A percentile compares a stretch with the other conserved stretches of the same genome.
These are phyloP conservation scores for Musca vetustissima DNA, from an alignment of 1,140 invertebrate species.

Conservation along the genomic window DNA sequence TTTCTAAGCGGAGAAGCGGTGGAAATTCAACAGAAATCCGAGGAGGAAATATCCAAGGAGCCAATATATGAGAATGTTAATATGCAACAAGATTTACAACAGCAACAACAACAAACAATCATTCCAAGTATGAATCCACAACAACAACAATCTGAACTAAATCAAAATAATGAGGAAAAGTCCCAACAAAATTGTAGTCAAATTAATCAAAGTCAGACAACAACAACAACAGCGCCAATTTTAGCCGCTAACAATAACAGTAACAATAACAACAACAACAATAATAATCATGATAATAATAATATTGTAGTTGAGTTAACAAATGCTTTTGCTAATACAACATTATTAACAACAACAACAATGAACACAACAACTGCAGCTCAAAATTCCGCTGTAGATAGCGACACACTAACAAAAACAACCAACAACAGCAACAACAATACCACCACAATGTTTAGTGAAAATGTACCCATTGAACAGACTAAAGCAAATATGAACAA, in stretches of 20 bases:
- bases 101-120: slow-evolving; percentile 21
- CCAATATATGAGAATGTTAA: slow-evolving; percentile 54
- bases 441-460: not conserved
- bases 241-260: slow-evolving; percentile 15
- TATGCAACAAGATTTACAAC: not conserved
- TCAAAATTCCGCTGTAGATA: too few species aligned
- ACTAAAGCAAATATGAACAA: not conserved
- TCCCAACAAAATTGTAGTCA: slow-evolving; percentile 41
- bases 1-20: slow-evolving; percentile 4
- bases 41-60: slow-evolving; percentile 35
- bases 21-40: not conserved
- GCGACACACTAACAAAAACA: slow-evolving; percentile 1
- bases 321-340: slow-evolving; percentile 28
- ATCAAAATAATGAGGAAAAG: slow-evolving; percentile 33
- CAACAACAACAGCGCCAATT: slow-evolving; percentile 37
- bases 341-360: slow-evolving; percentile 30
- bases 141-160: slow-evolving; percentile 16
- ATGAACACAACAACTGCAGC: not conserved
- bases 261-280: slow-evolving; percentile 30
- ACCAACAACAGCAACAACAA: slow-evolving; percentile 11
- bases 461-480: not conserved
- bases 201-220: slow-evolving; percentile 27
- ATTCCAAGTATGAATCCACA: slow-evolving; percentile 28
- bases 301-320: slow-evolving; percentile 26
- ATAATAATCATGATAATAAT: slow-evolving; percentile 27